Evolutionary conservation across 2,888 invertebrate genomes (phyloP).

Genomic region (Tachina fera): DNA sequence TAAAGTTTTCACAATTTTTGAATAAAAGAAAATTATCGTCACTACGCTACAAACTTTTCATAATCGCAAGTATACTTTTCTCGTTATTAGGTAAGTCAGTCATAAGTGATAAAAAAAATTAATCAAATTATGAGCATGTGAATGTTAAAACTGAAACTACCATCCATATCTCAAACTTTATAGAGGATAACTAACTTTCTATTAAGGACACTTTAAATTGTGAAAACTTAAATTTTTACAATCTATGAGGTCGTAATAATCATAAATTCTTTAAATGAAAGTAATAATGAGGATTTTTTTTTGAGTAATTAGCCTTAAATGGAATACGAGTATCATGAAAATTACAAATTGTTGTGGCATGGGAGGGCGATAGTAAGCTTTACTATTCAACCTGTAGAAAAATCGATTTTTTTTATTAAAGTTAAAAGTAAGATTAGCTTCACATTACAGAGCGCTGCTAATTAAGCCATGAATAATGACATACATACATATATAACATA

Average conservation of each 20-base stretch:
- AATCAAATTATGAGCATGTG: background rate
- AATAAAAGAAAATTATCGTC: conserved; percentile 46
- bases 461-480: background rate
- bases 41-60: conserved; percentile 48
- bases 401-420: conserved; percentile 64
- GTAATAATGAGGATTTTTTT: background rate
- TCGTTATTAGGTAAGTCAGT: conserved; percentile 72
- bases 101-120: conserved; percentile 2
- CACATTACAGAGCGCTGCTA: background rate
- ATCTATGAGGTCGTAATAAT: background rate
- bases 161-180: background rate
- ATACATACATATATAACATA: background rate
- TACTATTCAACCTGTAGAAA: conserved; percentile 47
- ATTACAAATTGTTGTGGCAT: background rate
- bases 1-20: conserved; percentile 39
- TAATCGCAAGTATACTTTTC: conserved; percentile 70
- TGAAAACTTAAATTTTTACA: too few species aligned
- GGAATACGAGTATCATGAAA: conserved; percentile 33
- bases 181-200: too few species aligned
- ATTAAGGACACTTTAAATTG: too few species aligned
- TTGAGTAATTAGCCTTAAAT: background rate
- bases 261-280: background rate
- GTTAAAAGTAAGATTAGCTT: background rate
- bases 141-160: background rate
- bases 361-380: background rate